These are phyloP conservation scores for Endotricha flammealis DNA, from an alignment of 2,888 invertebrate species.

Conservation along the genomic window DNA sequence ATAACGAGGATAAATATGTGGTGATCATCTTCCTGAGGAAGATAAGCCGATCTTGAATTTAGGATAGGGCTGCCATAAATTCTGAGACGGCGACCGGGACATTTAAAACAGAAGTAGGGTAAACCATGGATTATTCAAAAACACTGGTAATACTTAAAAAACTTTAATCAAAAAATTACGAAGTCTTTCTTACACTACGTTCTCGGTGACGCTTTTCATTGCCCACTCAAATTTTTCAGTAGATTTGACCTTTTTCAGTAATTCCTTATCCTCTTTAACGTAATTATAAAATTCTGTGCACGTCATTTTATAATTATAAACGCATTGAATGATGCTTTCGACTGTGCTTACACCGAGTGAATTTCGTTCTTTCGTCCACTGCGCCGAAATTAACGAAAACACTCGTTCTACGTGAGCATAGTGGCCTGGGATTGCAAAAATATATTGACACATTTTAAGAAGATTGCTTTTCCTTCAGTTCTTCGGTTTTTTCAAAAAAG, in stretches of 20 bases:
- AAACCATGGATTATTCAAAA: too few relatives aligned
- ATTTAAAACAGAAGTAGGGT: too few relatives aligned
- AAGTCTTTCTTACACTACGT: not conserved
- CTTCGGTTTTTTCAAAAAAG: not conserved
- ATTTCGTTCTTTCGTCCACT: conserved; percentile 17
- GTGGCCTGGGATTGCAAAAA: conserved; percentile 8
- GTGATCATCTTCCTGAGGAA: too few relatives aligned
- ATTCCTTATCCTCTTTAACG: conserved; percentile 4
- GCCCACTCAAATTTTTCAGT: conserved; percentile 5
- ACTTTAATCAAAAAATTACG: conserved; percentile 1
- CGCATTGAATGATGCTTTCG: conserved; percentile 12
- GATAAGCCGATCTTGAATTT: too few relatives aligned
- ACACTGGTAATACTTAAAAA: too few relatives aligned
- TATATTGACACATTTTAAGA: conserved; percentile 9
- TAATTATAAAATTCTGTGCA: too few relatives aligned
- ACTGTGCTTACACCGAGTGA: conserved; percentile 15
- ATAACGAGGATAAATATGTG: too few relatives aligned
- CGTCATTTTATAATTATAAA: conserved; percentile 1
- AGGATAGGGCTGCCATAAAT: too few relatives aligned
- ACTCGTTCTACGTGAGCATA: conserved; percentile 11
- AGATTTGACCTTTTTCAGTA: conserved; percentile 6
- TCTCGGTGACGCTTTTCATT: conserved; percentile 2
- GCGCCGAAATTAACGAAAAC: conserved; percentile 15
- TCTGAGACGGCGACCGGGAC: too few relatives aligned
- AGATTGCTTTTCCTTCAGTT: conserved; percentile 1